These are phyloP conservation scores for Syrrhaptes paradoxus DNA, from an alignment of 2,113 vertebrate species.

Conservation along the genomic window DNA sequence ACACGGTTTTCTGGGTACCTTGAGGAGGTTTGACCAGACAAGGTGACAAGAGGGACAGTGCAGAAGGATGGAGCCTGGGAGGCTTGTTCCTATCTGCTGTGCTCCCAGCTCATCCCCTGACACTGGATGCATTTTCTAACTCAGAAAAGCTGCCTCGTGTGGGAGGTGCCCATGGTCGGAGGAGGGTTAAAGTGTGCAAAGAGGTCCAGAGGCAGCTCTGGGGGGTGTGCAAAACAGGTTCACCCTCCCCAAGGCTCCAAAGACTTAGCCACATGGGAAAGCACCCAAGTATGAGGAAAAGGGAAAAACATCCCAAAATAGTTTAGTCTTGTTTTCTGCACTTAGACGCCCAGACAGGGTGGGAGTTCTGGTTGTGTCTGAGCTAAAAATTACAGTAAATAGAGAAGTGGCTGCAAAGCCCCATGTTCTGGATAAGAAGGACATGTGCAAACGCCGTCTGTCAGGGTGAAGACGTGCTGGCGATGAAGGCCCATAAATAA, in stretches of 20 bases:
- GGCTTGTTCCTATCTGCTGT: accelerated
- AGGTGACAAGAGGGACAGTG: neutral
- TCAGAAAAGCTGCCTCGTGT: neutral
- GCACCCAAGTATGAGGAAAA: conserved; percentile 75
- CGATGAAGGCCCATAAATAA: neutral
- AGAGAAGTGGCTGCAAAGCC: conserved; percentile 57
- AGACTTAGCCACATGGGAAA: conserved; percentile 71
- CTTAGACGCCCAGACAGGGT: conserved; percentile 73
- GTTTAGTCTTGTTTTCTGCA: conserved; percentile 74
- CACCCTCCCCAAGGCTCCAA: conserved; percentile 18
- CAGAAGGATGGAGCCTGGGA: neutral
- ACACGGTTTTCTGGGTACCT: neutral
- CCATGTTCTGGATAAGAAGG: conserved; percentile 38
- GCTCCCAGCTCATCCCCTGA: neutral
- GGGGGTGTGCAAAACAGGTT: conserved; percentile 40
- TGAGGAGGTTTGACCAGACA: neutral
- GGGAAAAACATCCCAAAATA: conserved; percentile 74
- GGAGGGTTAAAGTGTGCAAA: neutral
- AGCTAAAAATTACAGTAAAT: conserved; percentile 72
- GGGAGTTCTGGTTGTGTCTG: conserved; percentile 76
- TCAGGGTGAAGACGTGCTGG: neutral
- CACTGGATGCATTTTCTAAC: neutral
- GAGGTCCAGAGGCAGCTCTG: neutral
- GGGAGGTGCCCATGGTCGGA: neutral
- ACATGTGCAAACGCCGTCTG: neutral